Evolutionary conservation across 2,888 invertebrate genomes (phyloP).

Genomic region (Drosophila cracens): DNA sequence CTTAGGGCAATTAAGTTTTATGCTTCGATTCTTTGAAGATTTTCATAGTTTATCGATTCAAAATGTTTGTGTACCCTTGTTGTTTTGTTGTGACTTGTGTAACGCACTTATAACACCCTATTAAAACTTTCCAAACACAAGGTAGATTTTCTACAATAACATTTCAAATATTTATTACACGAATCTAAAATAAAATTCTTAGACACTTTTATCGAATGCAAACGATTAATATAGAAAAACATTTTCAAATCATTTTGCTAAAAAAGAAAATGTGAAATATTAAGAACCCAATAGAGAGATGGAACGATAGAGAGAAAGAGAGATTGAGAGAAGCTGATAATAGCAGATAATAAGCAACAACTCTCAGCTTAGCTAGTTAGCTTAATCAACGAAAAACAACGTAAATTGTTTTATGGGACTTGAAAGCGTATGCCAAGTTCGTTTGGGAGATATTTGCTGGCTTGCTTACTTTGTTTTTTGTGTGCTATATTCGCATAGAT

Average conservation of each 20-base stretch:
- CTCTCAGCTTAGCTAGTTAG: not conserved
- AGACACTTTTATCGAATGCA: not conserved
- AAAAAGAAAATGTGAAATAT: not conserved
- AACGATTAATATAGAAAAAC: not conserved
- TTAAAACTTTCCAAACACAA: not conserved
- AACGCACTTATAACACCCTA: not conserved
- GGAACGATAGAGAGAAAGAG: not conserved
- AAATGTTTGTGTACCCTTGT: not conserved
- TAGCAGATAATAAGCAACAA: not conserved
- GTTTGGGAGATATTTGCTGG: not conserved
- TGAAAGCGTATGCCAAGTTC: conserved; percentile 24
- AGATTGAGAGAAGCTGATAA: not conserved
- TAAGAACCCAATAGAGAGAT: no score
- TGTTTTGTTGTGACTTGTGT: no score
- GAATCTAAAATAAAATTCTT: not conserved
- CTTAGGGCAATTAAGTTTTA: not conserved
- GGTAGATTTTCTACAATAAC: not conserved
- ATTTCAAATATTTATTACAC: not conserved
- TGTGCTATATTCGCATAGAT: conserved; percentile 30
- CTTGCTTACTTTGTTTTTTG: not conserved
- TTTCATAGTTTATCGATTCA: not conserved
- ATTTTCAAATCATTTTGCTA: not conserved
- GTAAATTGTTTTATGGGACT: not conserved
- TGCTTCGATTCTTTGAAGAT: not conserved
- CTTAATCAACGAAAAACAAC: not conserved